These are phyloP conservation scores for Microchirus variegatus DNA, from an alignment of 2,797 vertebrate species.

Conservation along the genomic window DNA sequence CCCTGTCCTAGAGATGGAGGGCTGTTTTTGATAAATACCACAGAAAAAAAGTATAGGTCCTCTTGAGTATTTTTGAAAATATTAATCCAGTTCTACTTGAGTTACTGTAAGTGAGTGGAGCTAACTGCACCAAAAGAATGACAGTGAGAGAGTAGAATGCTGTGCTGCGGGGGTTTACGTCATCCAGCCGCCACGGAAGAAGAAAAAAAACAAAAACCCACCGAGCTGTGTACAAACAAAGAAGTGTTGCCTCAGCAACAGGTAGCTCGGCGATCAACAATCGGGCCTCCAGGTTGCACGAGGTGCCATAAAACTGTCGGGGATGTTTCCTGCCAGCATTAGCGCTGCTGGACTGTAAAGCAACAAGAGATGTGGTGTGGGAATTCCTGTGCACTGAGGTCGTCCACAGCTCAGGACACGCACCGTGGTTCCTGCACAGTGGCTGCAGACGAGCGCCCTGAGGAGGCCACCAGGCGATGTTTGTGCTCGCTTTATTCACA, in stretches of 20 bases:
- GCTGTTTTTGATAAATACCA: too few relatives aligned
- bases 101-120: neutral
- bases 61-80: too few relatives aligned
- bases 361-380: conserved; percentile 85
- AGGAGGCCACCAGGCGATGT: conserved; percentile 57
- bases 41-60: too few relatives aligned
- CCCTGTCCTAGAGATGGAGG: too few relatives aligned
- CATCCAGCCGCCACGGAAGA: neutral
- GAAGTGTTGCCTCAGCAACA: conserved; percentile 81
- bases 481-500: conserved; percentile 19
- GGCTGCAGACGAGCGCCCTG: conserved; percentile 39
- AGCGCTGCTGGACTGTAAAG: conserved; percentile 71
- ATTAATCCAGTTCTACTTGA: neutral
- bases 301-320: conserved; percentile 75
- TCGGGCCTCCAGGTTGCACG: conserved; percentile 72
- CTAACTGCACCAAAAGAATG: conserved; percentile 14
- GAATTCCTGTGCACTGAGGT: conserved; percentile 89
- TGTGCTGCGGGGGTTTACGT: conserved; percentile 34
- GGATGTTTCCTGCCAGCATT: conserved; percentile 81
- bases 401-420: conserved; percentile 76
- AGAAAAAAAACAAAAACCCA: conserved; percentile 1
- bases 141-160: conserved; percentile 8
- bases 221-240: conserved; percentile 73
- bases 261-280: conserved; percentile 65
- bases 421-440: conserved; percentile 76